A percentile compares a stretch with the other conserved stretches of the same genome.
These are phyloP conservation scores for Polyommatus icarus DNA, from an alignment of 2,888 invertebrate species.

Conservation along the genomic window DNA sequence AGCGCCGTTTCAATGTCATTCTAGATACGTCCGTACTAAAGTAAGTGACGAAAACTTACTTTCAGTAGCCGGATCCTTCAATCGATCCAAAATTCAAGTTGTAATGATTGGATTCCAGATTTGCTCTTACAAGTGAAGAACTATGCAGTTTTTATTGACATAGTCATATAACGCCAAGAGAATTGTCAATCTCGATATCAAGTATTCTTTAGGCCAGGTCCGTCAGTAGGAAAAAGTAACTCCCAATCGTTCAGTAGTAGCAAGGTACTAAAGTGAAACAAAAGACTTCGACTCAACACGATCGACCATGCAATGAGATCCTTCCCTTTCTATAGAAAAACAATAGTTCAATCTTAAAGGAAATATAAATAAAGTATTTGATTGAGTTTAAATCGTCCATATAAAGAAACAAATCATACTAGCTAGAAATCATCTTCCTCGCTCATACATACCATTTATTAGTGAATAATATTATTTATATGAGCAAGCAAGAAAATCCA, in stretches of 20 bases:
- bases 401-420: not conserved
- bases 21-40: not conserved
- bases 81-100: not conserved
- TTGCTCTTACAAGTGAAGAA: not conserved
- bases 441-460: not conserved
- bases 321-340: conserved; percentile 27
- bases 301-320: conserved; percentile 30
- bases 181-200: conserved; percentile 11
- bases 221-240: not conserved
- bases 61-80: not conserved
- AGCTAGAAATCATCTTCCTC: not conserved
- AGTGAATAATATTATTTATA: not conserved
- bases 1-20: not conserved
- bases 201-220: conserved; percentile 8
- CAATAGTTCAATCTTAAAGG: not conserved
- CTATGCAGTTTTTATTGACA: not conserved
- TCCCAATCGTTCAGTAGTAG: not conserved
- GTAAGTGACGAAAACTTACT: too few relatives aligned
- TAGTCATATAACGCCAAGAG: not conserved
- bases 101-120: not conserved
- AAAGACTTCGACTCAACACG: not conserved
- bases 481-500: not conserved
- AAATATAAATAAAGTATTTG: not conserved
- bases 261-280: not conserved
- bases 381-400: not conserved